A percentile compares a stretch with the other conserved stretches of the same genome.
phyloP scores from a whole-genome alignment of 2,113 vertebrate species.

The Proteles cristata region DNA sequence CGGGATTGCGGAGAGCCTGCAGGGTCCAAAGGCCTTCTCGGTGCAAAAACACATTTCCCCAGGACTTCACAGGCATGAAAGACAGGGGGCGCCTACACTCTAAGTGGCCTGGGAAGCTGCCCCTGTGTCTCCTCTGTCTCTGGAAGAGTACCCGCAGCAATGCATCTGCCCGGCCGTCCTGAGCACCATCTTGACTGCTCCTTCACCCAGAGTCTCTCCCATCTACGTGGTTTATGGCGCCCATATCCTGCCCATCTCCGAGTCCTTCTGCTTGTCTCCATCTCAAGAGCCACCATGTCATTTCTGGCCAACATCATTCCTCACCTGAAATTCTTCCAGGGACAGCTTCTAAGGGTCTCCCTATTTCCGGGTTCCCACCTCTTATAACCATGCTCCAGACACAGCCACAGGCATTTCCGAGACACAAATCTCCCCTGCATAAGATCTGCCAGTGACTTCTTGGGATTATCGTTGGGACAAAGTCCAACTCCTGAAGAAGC shows the following conservation, averaged over 20 bases:
- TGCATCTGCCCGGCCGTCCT: background rate
- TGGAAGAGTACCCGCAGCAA: background rate
- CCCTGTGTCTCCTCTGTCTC: background rate
- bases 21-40: background rate
- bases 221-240: accelerated
- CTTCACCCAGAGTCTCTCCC: accelerated
- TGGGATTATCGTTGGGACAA: background rate
- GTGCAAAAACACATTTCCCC: background rate
- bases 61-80: background rate
- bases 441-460: background rate
- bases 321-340: background rate
- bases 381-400: accelerated
- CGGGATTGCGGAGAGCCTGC: background rate
- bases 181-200: accelerated
- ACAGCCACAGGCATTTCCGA: background rate
- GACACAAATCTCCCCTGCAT: background rate
- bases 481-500: background rate
- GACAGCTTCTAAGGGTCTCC: background rate
- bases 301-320: background rate
- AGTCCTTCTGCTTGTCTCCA: background rate
- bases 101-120: background rate
- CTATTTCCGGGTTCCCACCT: background rate
- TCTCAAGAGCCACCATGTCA: background rate
- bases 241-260: background rate
- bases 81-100: background rate